Base-by-base conservation (phyloP, 2,888 invertebrate species). In the Steinernema hermaphroditum region DNA sequence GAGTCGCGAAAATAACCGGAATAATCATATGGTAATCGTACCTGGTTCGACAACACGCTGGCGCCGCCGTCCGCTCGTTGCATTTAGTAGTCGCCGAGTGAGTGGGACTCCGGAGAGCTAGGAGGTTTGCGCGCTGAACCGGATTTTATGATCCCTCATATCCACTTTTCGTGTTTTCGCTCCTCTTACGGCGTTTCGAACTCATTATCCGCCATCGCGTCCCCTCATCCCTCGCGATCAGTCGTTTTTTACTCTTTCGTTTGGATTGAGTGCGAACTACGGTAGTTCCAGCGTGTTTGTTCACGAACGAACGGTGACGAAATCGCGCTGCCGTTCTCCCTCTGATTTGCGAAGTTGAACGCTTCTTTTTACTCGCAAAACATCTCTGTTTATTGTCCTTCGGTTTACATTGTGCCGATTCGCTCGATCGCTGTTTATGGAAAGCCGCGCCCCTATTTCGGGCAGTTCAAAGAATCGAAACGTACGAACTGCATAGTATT, bases 21-120 rank as follows among this genome's bases (percentile, higher is more conserved):
- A 62, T 62, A 62, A 62, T 62, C 62, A 62, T 62, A 62, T 62
- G 62, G 62, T 62, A 62, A 62, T 62, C 62, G 62, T 62, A 62
- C 62, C 62, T 62, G 62, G 62, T 62, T 62, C 62, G 62, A 62
- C 62, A 62, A 62, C 54, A 54, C 27, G 62, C 27, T 32, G 62
- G 16, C 62, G 22, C 16, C 62, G 29, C 16, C 62, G 22, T 50
- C 50, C 22, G 32, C 62, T 62, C 62, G 62, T 62, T 62, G 62
- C 62, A 62, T 62, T 62, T 62, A 62, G 62, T 62, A 62, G 22
- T 62, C 62, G 27, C 32, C 62, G 62, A 62, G 32, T 1, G 29
- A 27, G 27, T 62, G 62, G 54, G 2, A 29, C 27, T 22, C 24
- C 24, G 27, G 54, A 54, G 62, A 32, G 62, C 27, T 62, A 62